Base-by-base conservation (phyloP, 2,888 invertebrate species). In the Charanyca ferruginea region DNA sequence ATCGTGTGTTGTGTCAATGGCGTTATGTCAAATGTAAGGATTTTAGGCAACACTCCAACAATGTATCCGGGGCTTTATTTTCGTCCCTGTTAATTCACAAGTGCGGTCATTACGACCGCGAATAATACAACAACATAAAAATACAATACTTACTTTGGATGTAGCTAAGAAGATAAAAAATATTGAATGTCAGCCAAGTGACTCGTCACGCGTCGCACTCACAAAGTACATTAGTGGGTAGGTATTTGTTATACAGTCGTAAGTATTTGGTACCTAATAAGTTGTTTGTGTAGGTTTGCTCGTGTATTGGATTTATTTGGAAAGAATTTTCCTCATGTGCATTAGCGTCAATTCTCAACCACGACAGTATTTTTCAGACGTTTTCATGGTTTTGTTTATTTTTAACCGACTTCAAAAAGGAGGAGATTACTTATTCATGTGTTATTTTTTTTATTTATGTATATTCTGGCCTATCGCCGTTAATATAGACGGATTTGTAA, bases 161-260 rank as follows among this genome's bases (percentile, higher is more conserved):
- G 70, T 74, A 42, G 23, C 25, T 61, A 53, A n/a, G n/a, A n/a
- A n/a, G 72, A 77, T 77, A 79, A 74, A 74, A 79, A 76, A 74
- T 72, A 80, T 80, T 85, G 85, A 85, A 83, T 79, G 79, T 71
- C 76, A 79, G 85, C 85, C 85, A 85, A 85, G 66, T 54, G 57
- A 63, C 55, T 48, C 75, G 73, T 75, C 73, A 74, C 68, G 75
- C 67, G 72, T 52, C 52, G 49, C 66, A 42, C 7, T 61, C 54
- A 25, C 20, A 41, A 65, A 55, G 63, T 72, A 73, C 35, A 52
- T 70, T 60, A 58, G 64, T 52, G 38, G 16, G 25, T 53, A 60
- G 8, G 2, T 54, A 7, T 28, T 52, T 48, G 22, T 25, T 35
- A 16, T 76, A 38, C 11, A 45, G 3, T 22, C 18, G 38, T 48